Evolutionary conservation across 2,113 vertebrate genomes (phyloP), one percentile per base, ranked within the genome.

Genomic region (Lates calcarifer): DNA sequence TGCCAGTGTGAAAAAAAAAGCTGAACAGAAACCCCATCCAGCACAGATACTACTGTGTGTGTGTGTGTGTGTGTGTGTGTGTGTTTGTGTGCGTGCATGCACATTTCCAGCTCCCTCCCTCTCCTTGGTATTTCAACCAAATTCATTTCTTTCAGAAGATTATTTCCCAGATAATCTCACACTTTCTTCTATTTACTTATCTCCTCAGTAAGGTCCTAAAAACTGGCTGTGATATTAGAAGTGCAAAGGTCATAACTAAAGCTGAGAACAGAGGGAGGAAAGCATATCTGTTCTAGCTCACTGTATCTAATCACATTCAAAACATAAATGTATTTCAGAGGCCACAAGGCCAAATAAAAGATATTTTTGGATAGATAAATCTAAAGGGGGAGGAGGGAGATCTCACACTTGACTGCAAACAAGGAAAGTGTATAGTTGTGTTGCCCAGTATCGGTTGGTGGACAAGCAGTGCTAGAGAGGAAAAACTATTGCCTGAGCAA

Each of bases 111-210:
- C 22, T 60, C 33, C 24, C 22, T 60, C 33, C 24, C 28, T 71
- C 69, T 71, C 69, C 72, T 81, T 83, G 62, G 35, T 78, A 65
- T 84, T 85, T 81, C 47, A 71, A 70, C 70, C 60, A 86, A 88
- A 89, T 84, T 76, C 66, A 84, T 90, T 83, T 83, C 69, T 79
- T 74, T 35, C 55, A 57, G 24, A 64, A 91, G 82, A 90, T 93
- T 89, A 87, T 87, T 89, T 88, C 47, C 58, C 33, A 5, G 75
- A 91, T 92, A 89, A 89, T 91, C 90, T 89, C 53, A 57, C 68
- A 17, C 74, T 74, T 87, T 81, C 82, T 75, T 78, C 55, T 70
- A 70, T 71, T 87, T 87, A 84, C 90, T 90, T 89, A 90, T 92
- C 83, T 87, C 83, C 61, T 57, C 49, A 66, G 70, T 65, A 68